Conservation (phyloP, 1,140 invertebrate species). For the Scaptodrosophila lebanonensis region DNA sequence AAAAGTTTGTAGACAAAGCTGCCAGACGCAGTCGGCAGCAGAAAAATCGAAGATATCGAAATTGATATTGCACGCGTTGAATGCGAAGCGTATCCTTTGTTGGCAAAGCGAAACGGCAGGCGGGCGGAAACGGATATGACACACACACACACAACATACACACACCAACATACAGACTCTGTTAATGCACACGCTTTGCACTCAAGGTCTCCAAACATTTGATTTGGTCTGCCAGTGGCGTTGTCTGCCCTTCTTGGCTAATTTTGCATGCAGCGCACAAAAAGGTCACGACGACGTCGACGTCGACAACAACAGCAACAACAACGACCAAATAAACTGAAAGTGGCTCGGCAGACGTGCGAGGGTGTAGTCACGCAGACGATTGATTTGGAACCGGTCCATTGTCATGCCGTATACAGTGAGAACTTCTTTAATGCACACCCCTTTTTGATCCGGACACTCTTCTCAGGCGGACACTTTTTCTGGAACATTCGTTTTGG, state of each 20-base stretch:
- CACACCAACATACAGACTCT: no score
- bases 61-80: conserved; percentile 41
- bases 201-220: conserved; percentile 66
- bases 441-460: no score
- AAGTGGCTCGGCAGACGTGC: conserved; percentile 3
- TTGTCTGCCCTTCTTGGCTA: conserved; percentile 25
- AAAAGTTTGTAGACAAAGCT: no score
- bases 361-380: conserved; percentile 54
- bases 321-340: conserved; percentile 13
- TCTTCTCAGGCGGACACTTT: no score
- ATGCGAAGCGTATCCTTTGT: conserved; percentile 44
- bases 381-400: conserved; percentile 68
- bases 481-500: no score
- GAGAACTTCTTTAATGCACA: no score
- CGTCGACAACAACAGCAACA: not conserved
- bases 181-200: not conserved
- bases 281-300: conserved; percentile 1
- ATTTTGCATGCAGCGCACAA: conserved; percentile 71
- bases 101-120: no score
- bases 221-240: conserved; percentile 35
- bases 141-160: conserved; percentile 8
- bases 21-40: conserved; percentile 8
- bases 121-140: conserved; percentile 60
- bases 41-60: conserved; percentile 27
- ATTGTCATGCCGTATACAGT: conserved; percentile 63